Evolutionary conservation across 2,888 invertebrate species (phyloP).

Genomic region (Drosophila setosimentum): DNA sequence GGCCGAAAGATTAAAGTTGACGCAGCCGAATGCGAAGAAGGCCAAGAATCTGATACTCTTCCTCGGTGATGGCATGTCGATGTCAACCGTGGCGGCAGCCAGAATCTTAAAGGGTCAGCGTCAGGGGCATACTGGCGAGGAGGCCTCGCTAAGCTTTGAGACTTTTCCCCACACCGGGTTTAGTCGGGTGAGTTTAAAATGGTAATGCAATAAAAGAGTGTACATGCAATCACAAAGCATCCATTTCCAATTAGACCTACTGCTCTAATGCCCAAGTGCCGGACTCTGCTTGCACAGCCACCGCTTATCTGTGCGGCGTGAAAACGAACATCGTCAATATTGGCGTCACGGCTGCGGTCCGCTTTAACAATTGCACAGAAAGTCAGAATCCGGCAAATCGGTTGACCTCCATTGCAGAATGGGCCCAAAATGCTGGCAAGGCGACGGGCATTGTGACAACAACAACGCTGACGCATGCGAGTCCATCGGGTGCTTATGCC

Average conservation of each 20-base stretch:
- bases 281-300: constrained; percentile 89
- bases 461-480: constrained; percentile 91
- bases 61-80: constrained; percentile 89
- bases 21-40: constrained; percentile 32
- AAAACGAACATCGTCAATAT: constrained; percentile 89
- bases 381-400: constrained; percentile 87
- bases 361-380: constrained; percentile 87
- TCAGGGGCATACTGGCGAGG: constrained; percentile 87
- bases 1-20: constrained; percentile 41
- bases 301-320: constrained; percentile 86
- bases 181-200: constrained; percentile 86
- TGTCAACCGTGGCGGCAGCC: constrained; percentile 89
- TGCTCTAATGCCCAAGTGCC: constrained; percentile 89
- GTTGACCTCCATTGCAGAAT: constrained; percentile 88
- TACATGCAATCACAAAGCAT: not conserved
- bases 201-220: not conserved
- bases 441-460: constrained; percentile 90
- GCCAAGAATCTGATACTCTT: constrained; percentile 80
- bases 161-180: constrained; percentile 88
- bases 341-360: constrained; percentile 89
- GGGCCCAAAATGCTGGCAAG: constrained; percentile 88
- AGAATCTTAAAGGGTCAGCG: constrained; percentile 88
- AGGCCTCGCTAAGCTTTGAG: constrained; percentile 87
- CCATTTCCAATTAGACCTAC: constrained; percentile 85
- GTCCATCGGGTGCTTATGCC: constrained; percentile 89